Base-by-base conservation (phyloP, 2,888 invertebrate genomes). In the Odontothrips loti region DNA sequence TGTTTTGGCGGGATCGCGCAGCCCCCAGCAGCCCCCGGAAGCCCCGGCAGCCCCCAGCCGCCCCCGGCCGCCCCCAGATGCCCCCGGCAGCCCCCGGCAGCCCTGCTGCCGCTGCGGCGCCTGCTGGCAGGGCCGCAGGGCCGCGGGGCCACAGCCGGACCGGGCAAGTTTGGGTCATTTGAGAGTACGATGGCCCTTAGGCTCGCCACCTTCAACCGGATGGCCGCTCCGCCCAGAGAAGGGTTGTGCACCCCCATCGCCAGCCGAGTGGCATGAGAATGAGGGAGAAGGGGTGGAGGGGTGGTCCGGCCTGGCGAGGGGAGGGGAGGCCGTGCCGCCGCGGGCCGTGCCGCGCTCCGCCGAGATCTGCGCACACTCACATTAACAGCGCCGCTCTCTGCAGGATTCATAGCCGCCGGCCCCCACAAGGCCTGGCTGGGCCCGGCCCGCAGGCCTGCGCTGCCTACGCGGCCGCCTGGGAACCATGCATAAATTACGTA, bases 401-500 rank as follows among this genome's bases (percentile, higher is more conserved):
- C 68, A 68, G 68, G 68, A 68, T 68, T 68, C 68, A 68, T 68
- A 68, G 68, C 68, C 68, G 68, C 20, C 51, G 15, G 51, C 4
- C 51, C 4, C 51, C 1, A 8, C 51, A 12, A 12, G 51, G 51
- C 48, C 48, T 12, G 48, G 48, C 48, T 12, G 10, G 48, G 48
- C 48, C 48, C 48, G 48, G 48, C 48, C 48, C 12, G 51, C n/a
- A n/a, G 51, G 51, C 3, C 51, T 51, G 12, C 51, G n/a, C 51
- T 51, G 12, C 51, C 51, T 17, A 51, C 51, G 17, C 68, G 68
- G 68, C 10, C 68, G 68, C n/a, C 68, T 23, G 23, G 68, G 68
- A 23, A 68, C 68, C 68, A 68, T 68, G 68, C 68, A 68, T 68
- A 68, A 68, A 68, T 68, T 68, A 68, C 68, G n/a, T 68, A 23